phyloP scores from a whole-genome alignment of 2,797 vertebrate genomes.

The Lemur catta region DNA sequence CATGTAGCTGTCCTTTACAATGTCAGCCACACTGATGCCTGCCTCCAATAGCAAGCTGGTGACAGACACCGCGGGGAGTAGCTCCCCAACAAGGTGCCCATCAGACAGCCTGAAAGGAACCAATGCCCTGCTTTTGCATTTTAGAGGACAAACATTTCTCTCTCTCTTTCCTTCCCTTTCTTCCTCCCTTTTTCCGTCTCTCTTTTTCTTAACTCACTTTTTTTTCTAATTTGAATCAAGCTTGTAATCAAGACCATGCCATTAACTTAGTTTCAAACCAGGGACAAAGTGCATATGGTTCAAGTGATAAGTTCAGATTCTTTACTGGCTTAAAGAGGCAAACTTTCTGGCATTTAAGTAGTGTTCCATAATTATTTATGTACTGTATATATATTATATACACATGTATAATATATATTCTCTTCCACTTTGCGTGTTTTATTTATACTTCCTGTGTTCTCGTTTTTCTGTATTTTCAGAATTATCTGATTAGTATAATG shows the following conservation, averaged over 20 bases:
- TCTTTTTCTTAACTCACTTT: neutral
- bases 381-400: neutral
- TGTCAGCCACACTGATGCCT: conserved; percentile 37
- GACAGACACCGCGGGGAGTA: neutral
- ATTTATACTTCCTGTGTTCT: conserved; percentile 48
- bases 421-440: neutral
- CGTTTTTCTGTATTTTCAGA: conserved; percentile 62
- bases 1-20: conserved; percentile 43
- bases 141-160: neutral
- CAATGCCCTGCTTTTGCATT: neutral
- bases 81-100: conserved; percentile 50
- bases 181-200: neutral
- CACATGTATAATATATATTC: no score
- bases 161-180: no score
- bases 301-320: neutral
- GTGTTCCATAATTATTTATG: conserved; percentile 42
- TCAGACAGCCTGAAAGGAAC: conserved; percentile 53
- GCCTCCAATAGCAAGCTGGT: conserved; percentile 11
- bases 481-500: neutral
- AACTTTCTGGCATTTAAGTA: conserved; percentile 30
- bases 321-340: conserved; percentile 54
- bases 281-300: conserved; percentile 37
- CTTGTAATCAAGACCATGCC: conserved; percentile 42
- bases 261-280: conserved; percentile 42
- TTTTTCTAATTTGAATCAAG: conserved; percentile 28